phyloP scores from a whole-genome alignment of 2,797 vertebrate genomes.

The Epinephelus awoara region DNA sequence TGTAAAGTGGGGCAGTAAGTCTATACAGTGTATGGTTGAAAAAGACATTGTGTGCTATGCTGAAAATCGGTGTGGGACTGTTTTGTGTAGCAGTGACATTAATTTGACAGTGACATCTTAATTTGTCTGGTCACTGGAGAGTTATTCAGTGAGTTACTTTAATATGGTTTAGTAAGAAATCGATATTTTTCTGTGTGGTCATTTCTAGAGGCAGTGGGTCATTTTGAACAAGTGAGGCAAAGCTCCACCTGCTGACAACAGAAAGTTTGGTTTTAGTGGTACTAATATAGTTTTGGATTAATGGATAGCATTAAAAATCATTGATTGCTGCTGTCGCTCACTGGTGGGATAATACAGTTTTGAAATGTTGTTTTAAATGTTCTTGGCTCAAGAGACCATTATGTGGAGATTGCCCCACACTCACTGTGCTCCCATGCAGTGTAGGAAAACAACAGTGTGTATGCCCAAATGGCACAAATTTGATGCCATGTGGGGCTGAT shows the following conservation, averaged over 20 bases:
- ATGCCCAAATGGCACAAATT: too few species aligned
- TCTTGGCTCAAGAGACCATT: not conserved
- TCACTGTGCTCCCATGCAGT: not conserved
- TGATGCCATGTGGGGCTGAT: too few species aligned
- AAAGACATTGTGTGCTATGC: too few species aligned
- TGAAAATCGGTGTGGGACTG: too few species aligned
- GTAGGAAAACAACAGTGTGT: not conserved
- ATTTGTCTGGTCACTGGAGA: too few species aligned
- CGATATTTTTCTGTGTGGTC: not conserved
- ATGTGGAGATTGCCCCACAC: not conserved
- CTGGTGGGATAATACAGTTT: not conserved
- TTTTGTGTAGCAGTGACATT: too few species aligned
- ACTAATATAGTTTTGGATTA: not conserved
- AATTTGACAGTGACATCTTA: too few species aligned
- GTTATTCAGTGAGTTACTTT: too few species aligned
- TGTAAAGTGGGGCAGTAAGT: too few species aligned
- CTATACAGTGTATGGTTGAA: too few species aligned
- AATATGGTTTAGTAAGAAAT: not conserved
- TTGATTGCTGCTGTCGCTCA: not conserved
- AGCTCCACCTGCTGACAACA: too few species aligned
- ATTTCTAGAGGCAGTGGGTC: not conserved
- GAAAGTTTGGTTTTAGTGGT: not conserved
- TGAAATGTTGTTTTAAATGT: too few species aligned
- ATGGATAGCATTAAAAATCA: not conserved
- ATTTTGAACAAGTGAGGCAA: not conserved